Base-by-base conservation (phyloP, 2,797 vertebrate genomes). In the Dryobates pubescens region DNA sequence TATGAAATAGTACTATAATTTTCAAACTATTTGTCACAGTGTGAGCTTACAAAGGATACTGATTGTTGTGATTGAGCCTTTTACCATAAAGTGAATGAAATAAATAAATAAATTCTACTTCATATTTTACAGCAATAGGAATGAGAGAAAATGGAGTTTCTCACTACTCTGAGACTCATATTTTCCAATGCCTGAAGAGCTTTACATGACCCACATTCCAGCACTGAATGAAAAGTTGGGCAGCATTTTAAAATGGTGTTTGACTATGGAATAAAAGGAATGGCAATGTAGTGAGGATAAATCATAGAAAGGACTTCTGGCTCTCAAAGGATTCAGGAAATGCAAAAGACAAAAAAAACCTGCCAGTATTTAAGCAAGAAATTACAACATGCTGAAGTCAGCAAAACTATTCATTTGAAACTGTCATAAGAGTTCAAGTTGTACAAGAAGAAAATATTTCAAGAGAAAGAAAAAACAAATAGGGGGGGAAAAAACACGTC, bases 211-310 rank as follows among this genome's bases (percentile, higher is more conserved):
- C 9, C 30, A 9, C 11, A 69, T 29, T 73, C 72, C 30, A 61
- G 13, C n/a, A 87, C 61, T 67, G 72, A 85, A 82, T 77, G 54
- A 94, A 79, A 90, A 64, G 22, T 15, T 79, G 67, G 27, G 34
- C 57, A 88, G 10, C 16, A 62, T 81, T 93, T 95, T 92, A 58
- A 90, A 92, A 88, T 76, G 19, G 2, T 72, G 6, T 77, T 83
- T 92, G 70, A 61, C 41, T 68, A 86, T 9, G 38, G 56, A 74
- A 63, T 47, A 47, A 77, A 79, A 88, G 23, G 29, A 89, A 95
- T 22, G 84, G 14, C 30, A 78, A 80, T 1, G 1, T 6, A 65
- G 27, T 59, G 19, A 90, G 10, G 22, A 24, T 56, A 77, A 67
- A 20, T 84, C 73, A 80, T 9, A 71, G 27, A 82, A 73, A 92